Conservation (phyloP, 2,113 vertebrate genomes). For the Nesogale talazaci region DNA sequence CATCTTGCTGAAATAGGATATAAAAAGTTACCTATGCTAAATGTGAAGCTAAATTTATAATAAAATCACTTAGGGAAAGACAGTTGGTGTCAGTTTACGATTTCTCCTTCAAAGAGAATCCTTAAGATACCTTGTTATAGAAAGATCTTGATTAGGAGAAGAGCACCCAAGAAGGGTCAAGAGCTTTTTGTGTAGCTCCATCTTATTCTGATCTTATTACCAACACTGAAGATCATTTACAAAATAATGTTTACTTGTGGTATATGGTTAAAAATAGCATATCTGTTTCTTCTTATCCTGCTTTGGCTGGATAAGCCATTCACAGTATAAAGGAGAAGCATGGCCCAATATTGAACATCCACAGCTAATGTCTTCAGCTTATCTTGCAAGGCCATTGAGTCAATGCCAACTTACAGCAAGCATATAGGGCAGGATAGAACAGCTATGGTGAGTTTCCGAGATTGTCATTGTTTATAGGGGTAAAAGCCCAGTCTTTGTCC, state of each 20-base stretch:
- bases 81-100: neutral
- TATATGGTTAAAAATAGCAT: neutral
- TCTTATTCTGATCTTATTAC: neutral
- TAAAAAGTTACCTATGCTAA: neutral
- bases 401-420: too few species aligned
- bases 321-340: neutral
- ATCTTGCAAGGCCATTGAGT: too few species aligned
- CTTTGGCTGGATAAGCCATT: neutral
- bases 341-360: neutral
- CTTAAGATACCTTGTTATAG: neutral
- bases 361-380: neutral
- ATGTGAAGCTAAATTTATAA: slow-evolving; percentile 12
- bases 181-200: neutral
- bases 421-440: too few species aligned
- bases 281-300: neutral
- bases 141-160: neutral
- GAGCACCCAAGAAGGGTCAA: neutral
- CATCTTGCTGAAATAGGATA: neutral
- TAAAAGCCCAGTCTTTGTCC: too few species aligned
- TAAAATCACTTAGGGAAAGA: neutral
- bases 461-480: too few species aligned
- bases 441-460: too few species aligned
- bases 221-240: neutral
- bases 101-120: neutral
- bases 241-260: neutral